phyloP scores from a whole-genome alignment of 2,113 vertebrate species.

The Pipa parva region DNA sequence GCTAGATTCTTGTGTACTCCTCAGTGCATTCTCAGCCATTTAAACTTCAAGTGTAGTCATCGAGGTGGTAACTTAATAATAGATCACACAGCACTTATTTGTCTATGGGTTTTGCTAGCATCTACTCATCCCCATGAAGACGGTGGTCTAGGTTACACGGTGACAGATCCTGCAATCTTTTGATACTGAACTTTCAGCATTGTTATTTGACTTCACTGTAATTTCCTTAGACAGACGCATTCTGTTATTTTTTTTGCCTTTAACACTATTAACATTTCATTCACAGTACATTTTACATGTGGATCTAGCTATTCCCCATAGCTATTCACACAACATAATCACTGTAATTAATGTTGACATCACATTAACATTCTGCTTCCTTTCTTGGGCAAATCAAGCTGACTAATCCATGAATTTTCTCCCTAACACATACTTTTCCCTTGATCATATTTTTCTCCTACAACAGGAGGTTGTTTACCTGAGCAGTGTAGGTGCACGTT shows the following conservation, averaged over 20 bases:
- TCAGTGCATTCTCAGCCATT: neutral
- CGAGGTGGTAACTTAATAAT: neutral
- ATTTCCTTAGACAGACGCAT: conserved; percentile 48
- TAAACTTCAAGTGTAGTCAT: neutral
- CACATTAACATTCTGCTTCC: conserved; percentile 75
- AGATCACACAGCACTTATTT: neutral
- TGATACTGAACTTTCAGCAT: conserved; percentile 47
- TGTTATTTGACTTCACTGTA: conserved; percentile 49
- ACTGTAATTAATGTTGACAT: conserved; percentile 81
- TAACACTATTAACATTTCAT: conserved; percentile 59
- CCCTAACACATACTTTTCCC: conserved; percentile 50
- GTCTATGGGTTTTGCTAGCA: neutral
- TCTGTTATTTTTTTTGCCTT: conserved; percentile 45
- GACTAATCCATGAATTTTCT: conserved; percentile 64
- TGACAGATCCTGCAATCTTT: conserved; percentile 27
- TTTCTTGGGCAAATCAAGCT: conserved; percentile 69
- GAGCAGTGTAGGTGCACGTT: conserved; percentile 11
- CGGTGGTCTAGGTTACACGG: conserved; percentile 4
- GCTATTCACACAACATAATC: conserved; percentile 70
- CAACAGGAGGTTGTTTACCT: conserved; percentile 51
- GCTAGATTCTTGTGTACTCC: neutral
- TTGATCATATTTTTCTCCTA: conserved; percentile 51
- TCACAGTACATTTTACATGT: conserved; percentile 55
- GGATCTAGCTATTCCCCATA: conserved; percentile 62
- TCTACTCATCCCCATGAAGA: neutral